Evolutionary conservation across 2,797 vertebrate genomes (phyloP).

Genomic region (Chelon auratus): DNA sequence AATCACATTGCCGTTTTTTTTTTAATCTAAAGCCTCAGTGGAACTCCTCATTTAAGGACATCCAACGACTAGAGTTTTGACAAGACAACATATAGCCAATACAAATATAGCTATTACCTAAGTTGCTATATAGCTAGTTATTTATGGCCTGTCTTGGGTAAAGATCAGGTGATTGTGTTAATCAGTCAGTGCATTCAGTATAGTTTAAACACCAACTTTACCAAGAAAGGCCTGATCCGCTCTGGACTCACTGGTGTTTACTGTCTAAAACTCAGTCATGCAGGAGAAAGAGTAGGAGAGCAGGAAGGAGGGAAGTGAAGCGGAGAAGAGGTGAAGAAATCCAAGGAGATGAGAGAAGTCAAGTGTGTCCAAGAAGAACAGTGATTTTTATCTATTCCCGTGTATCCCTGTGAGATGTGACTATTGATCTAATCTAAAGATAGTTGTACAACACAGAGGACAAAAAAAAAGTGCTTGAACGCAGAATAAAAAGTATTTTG

Average conservation of each 20-base stretch:
- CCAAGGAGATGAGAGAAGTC: conserved; percentile 52
- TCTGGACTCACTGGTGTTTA: conserved; percentile 39
- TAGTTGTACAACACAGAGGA: conserved; percentile 5
- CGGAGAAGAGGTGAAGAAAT: conserved; percentile 33
- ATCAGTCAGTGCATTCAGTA: conserved; percentile 25
- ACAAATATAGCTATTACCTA: neutral
- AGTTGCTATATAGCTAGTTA: conserved; percentile 1
- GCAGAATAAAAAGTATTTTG: conserved; percentile 3
- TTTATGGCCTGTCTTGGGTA: neutral
- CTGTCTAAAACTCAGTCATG: conserved; percentile 59
- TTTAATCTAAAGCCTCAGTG: no score
- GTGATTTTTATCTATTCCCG: conserved; percentile 54
- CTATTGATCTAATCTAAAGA: conserved; percentile 54
- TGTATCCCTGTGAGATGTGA: conserved; percentile 42
- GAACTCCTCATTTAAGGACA: no score
- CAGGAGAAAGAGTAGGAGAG: conserved; percentile 20
- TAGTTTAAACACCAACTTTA: conserved; percentile 33
- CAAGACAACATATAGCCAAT: no score
- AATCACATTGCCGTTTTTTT: no score
- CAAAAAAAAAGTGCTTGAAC: conserved; percentile 19
- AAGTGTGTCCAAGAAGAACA: conserved; percentile 58
- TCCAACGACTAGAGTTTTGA: no score
- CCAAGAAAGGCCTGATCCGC: neutral
- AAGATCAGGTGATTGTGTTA: conserved; percentile 39
- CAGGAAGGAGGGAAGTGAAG: conserved; percentile 37